Base-by-base conservation (phyloP, 2,888 invertebrate species). In the Heteromurus nitidus region DNA sequence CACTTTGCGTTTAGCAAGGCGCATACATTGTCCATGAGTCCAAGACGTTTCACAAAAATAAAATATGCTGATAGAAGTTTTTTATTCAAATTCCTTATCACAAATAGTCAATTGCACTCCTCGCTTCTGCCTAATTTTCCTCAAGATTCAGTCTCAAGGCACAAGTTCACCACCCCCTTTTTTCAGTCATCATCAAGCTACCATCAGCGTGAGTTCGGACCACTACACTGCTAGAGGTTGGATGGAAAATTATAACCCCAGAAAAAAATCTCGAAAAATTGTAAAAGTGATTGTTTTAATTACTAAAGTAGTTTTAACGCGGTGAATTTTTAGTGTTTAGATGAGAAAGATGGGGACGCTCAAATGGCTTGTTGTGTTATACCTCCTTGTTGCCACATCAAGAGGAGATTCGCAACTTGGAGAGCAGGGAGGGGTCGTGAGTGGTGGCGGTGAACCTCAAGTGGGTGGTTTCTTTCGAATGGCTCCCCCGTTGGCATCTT, bases 351-450 rank as follows among this genome's bases (percentile, higher is more conserved):
- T 76, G 76, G 76, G 68, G 28, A 30, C 67, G 16, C 1, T n/a
- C 36, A 79, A 72, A 31, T 79, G 62, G 62, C 31, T 72, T 36
- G 7, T 36, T 16, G 7, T 69, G 31, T 65, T 70, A 60, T 65
- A 72, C 42, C 65, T 79, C 72, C 79, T 70, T 72, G 79, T 79
- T 79, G 79, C 79, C 79, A 50, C 31, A n/a, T n/a, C 53, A 42
- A 75, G 44, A 20, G 47, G 44, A 60, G 28, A 60, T 22, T 44
- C 31, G 18, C 28, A 50, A 26, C 22, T 65, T 42, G 72, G 79
- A 79, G 79, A 77, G 13, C 76, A 76, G 58, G 75, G 75, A 60
- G 58, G 31, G 20, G n/a, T n/a, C n/a, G n/a, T n/a, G n/a, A n/a
- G n/a, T n/a, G n/a, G n/a, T n/a, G 58, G 36, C 36, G 13, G 36